phyloP scores from a whole-genome alignment of 2,888 invertebrate species.

The Tenodera sinensis region DNA sequence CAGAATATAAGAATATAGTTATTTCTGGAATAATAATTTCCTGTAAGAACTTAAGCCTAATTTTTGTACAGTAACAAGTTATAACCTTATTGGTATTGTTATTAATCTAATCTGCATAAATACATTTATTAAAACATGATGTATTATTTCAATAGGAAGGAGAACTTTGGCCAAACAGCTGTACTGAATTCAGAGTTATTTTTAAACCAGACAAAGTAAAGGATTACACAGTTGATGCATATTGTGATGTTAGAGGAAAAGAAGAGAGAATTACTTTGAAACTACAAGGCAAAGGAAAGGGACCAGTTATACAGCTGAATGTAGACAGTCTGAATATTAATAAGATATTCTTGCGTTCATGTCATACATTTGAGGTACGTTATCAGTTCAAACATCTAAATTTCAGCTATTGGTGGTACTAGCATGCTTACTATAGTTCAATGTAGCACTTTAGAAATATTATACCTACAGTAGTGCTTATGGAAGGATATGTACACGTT shows the following conservation, averaged over 20 bases:
- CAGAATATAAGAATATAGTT: no score
- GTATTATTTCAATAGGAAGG: constrained; percentile 48
- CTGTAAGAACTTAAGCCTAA: no score
- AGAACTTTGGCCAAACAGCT: constrained; percentile 56
- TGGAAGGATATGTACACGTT: no score
- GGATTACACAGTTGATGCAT: constrained; percentile 50
- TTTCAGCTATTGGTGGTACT: no score
- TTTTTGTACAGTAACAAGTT: no score
- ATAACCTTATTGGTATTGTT: no score
- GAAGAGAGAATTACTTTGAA: constrained; percentile 23
- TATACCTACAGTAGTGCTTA: no score
- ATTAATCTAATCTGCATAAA: no score
- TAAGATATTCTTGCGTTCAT: constrained; percentile 55
- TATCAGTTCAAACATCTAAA: background rate
- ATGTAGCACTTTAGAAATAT: no score
- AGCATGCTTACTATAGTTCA: no score
- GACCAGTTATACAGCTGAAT: constrained; percentile 55
- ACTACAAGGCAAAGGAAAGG: constrained; percentile 51
- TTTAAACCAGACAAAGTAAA: constrained; percentile 55
- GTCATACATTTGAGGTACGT: constrained; percentile 57
- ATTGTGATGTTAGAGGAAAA: constrained; percentile 58
- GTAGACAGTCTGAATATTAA: constrained; percentile 55
- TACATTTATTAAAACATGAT: background rate
- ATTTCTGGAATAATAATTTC: no score
- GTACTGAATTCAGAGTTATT: constrained; percentile 51